Conservation (phyloP, 2,113 vertebrate species). For the Carassius auratus region DNA sequence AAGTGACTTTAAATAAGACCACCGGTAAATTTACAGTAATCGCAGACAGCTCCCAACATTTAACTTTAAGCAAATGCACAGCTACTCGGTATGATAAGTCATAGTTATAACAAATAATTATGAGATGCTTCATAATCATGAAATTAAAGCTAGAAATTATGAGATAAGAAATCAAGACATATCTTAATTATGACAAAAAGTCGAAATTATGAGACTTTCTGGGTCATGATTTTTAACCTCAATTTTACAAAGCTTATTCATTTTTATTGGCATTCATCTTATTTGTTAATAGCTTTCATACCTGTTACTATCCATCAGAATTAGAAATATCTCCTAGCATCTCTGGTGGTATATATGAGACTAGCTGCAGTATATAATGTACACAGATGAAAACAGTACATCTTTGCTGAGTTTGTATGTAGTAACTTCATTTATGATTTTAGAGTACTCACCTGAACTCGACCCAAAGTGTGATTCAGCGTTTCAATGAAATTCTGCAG, state of each 20-base stretch:
- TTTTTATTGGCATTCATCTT: background rate
- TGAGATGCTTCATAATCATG: no score
- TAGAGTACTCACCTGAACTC: slow-evolving; percentile 81
- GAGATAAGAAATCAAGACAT: no score
- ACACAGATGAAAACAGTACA: no score
- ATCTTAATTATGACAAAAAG: background rate
- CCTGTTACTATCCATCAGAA: background rate
- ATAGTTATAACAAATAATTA: no score
- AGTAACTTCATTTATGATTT: background rate
- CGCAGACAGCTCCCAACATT: no score
- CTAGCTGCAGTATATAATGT: background rate
- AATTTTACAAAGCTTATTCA: no score
- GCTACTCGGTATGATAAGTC: no score
- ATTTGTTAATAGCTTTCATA: background rate
- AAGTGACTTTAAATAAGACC: background rate
- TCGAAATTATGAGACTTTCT: background rate
- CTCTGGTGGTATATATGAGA: background rate
- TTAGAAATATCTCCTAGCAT: background rate
- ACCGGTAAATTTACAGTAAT: background rate
- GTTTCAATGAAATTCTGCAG: slow-evolving; percentile 89
- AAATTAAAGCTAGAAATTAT: no score
- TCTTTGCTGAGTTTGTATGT: background rate
- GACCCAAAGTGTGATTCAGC: slow-evolving; percentile 80
- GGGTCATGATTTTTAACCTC: no score
- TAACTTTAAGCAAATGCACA: no score